A percentile compares a stretch with the other conserved stretches of the same genome.
Conservation (phyloP, 2,888 invertebrate genomes). For the Epinotia bilunana region DNA sequence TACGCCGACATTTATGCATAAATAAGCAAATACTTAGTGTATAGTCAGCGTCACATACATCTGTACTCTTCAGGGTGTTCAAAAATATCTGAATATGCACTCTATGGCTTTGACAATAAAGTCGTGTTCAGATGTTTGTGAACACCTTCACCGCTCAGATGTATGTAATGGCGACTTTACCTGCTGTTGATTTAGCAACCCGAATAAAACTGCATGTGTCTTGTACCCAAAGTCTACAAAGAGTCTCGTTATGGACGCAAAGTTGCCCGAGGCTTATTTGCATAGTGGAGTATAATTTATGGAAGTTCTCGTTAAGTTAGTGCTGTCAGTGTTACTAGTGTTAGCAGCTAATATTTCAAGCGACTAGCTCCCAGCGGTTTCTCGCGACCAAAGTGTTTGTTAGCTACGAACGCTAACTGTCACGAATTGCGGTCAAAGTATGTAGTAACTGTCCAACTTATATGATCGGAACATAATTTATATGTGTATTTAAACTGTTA, state of each 20-base stretch:
- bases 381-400: background rate
- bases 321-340: conserved; percentile 53
- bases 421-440: background rate
- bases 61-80: too few species aligned
- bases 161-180: too few species aligned
- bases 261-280: conserved; percentile 65
- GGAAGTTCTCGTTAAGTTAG: conserved; percentile 47
- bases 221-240: background rate
- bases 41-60: too few species aligned
- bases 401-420: background rate
- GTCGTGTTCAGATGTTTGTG: too few species aligned
- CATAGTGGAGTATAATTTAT: conserved; percentile 56
- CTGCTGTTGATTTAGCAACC: background rate
- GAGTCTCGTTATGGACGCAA: conserved; percentile 51
- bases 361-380: conserved; percentile 38
- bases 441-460: too few species aligned
- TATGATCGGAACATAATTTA: too few species aligned
- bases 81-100: too few species aligned
- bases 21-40: background rate
- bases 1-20: too few species aligned
- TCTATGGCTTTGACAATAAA: too few species aligned
- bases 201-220: background rate
- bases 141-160: too few species aligned
- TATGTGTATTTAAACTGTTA: too few species aligned
- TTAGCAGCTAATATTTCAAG: conserved; percentile 50